phyloP scores from a whole-genome alignment of 2,797 vertebrate genomes.

The Diplodus sargus region DNA sequence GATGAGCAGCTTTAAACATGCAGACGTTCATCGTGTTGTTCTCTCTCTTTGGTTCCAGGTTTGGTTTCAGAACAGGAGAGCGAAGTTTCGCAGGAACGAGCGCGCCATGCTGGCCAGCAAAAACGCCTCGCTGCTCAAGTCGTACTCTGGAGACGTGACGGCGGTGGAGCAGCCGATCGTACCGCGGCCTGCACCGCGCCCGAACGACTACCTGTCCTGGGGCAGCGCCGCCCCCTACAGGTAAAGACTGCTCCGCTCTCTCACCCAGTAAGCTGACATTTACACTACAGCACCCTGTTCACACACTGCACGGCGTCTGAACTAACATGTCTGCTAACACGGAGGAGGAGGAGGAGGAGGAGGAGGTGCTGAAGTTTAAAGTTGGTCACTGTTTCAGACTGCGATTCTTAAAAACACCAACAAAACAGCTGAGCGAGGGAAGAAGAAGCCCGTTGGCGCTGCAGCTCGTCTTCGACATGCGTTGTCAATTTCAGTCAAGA shows the following conservation, averaged over 20 bases:
- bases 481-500: too few relatives aligned
- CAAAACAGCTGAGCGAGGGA: too few relatives aligned
- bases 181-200: slow-evolving; percentile 93
- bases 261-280: not conserved
- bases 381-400: too few relatives aligned
- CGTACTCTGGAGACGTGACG: slow-evolving; percentile 95
- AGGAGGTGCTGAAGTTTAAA: not conserved
- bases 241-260: slow-evolving; percentile 77
- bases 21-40: not conserved
- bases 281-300: not conserved
- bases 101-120: slow-evolving; percentile 98
- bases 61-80: slow-evolving; percentile 98
- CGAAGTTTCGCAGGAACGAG: slow-evolving; percentile 97
- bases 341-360: not conserved
- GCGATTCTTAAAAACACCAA: too few relatives aligned
- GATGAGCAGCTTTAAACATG: not conserved
- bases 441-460: too few relatives aligned
- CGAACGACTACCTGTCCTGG: slow-evolving; percentile 98
- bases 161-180: slow-evolving; percentile 98
- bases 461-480: too few relatives aligned
- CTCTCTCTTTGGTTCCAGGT: slow-evolving; percentile 84
- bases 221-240: slow-evolving; percentile 95
- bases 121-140: slow-evolving; percentile 96
- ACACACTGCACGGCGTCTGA: not conserved
- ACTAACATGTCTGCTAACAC: not conserved